Evolutionary conservation across 2,797 vertebrate species (phyloP).

Genomic region (Falco peregrinus): DNA sequence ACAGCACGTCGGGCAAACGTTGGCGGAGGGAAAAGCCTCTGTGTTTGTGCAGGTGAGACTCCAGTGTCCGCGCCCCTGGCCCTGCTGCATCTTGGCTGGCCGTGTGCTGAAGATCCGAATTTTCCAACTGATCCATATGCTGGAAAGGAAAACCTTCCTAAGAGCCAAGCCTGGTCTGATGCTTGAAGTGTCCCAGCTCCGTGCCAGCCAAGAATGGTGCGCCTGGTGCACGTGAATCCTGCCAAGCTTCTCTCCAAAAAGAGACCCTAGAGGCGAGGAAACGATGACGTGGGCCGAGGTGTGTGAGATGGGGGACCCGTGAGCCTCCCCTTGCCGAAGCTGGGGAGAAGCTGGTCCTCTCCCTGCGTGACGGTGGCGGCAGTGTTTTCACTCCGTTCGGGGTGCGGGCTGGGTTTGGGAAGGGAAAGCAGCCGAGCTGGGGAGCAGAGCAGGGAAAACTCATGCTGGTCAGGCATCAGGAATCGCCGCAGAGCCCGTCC

Average conservation of each 20-base stretch:
- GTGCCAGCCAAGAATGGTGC: fast-evolving
- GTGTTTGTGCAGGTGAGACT: not conserved
- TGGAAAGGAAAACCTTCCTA: not conserved
- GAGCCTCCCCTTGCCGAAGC: not conserved
- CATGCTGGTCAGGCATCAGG: not conserved
- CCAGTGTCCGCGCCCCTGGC: fast-evolving
- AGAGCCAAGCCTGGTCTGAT: not conserved
- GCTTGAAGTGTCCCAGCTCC: fast-evolving
- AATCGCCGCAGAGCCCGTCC: fast-evolving
- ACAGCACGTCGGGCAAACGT: fast-evolving
- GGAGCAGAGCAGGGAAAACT: not conserved
- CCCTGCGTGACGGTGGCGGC: not conserved
- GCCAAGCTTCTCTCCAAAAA: not conserved
- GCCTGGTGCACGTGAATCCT: fast-evolving
- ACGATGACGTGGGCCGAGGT: fast-evolving
- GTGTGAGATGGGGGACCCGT: not conserved
- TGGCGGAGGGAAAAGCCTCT: fast-evolving
- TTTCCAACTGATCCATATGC: not conserved
- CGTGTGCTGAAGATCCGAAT: not conserved
- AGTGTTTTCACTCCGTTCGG: not conserved
- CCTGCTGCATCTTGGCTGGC: not conserved
- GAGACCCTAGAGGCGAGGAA: not conserved
- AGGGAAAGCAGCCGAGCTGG: fast-evolving
- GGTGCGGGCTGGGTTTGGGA: not conserved
- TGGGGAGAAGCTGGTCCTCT: not conserved